Evolutionary conservation across 2,797 vertebrate genomes (phyloP).

Genomic region (Anniella stebbinsi): DNA sequence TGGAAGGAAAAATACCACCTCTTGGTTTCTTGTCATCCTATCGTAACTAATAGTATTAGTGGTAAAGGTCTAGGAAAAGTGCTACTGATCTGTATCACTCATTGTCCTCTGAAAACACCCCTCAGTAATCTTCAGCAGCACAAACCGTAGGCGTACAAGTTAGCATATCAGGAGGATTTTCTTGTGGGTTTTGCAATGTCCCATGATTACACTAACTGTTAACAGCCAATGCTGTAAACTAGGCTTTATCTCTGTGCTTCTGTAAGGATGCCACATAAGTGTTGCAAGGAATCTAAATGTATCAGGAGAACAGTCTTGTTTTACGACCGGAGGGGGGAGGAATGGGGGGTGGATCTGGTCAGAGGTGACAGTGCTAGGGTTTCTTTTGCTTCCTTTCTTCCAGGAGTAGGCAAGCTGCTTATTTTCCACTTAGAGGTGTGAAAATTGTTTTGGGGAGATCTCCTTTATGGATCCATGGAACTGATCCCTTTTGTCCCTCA

Average conservation of each 20-base stretch:
- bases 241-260: neutral
- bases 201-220: neutral
- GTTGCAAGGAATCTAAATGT: neutral
- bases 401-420: neutral
- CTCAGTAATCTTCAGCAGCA: neutral
- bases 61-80: neutral
- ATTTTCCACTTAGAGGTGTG: neutral
- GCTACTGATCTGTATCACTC: neutral
- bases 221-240: neutral
- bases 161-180: neutral
- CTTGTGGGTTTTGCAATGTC: neutral
- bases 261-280: neutral
- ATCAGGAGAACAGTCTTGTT: neutral
- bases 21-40: neutral
- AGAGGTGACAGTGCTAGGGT: too few species aligned
- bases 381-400: neutral
- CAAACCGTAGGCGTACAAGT: neutral
- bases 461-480: neutral
- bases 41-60: neutral
- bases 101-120: neutral
- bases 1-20: neutral
- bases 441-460: neutral
- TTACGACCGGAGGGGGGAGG: neutral
- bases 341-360: neutral
- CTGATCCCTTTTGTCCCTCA: neutral